Evolutionary conservation across 2,113 vertebrate species (phyloP), one percentile per base, ranked within the genome.

Genomic region (Amblyornis subalaris): DNA sequence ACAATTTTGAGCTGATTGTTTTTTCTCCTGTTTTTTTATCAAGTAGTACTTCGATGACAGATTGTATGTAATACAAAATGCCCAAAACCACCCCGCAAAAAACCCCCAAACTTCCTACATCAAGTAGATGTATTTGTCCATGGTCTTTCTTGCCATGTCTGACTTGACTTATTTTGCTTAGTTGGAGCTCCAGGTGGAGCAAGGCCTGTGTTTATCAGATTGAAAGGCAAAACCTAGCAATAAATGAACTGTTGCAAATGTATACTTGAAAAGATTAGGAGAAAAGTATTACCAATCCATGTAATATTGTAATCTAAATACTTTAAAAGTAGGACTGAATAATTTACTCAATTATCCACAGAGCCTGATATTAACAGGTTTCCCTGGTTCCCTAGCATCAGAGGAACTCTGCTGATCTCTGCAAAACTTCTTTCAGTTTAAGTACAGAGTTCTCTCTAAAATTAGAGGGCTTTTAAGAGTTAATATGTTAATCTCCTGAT

Each of bases 401-500:
- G 61, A 79, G 5, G 2, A 85, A 38, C 67, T 90, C 55, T 87
- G 91, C 65, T 96, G 90, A 92, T 77, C 55, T 80, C 79, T 86
- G 83, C 86, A 96, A 72, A 92, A 89, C 67, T 69, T 69, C 31
- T 75, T 79, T 24, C 62, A 74, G 42, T 69, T 44, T 61, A 93
- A 89, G 38, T 91, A 67, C 44, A 70, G 85, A 88, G 74, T 20
- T 91, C 31, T 79, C 38, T 20, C 88, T 74, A 95, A 93, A 93
- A 94, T 91, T 93, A 77, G 36, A 90, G 61, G 55, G n/a, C 28
- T 94, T 95, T 92, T 81, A 85, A 86, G 88, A 90, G 91, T 89
- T 91, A 94, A 66, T 82, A 54, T 79, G 38, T 51, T 95, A 54
- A 91, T 95, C 47, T 92, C 20, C 33, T 62, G 38, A 71, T 75